These are phyloP conservation scores for Halesus radiatus DNA, from an alignment of 1,140 invertebrate genomes.

Conservation along the genomic window DNA sequence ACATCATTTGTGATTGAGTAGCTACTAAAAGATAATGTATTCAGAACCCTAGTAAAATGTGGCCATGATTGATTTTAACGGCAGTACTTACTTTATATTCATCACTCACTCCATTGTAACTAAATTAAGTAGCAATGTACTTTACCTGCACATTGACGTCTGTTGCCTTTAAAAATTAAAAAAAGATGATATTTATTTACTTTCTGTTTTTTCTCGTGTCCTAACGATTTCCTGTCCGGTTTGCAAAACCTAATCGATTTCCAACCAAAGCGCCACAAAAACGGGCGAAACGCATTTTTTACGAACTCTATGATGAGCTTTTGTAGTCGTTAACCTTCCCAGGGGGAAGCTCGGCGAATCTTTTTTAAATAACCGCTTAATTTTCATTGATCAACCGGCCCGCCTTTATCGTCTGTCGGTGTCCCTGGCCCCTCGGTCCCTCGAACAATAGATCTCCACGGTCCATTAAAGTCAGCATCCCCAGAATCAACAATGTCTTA, in stretches of 20 bases:
- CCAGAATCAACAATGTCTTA: constrained; percentile 25
- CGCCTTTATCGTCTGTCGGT: constrained; percentile 13
- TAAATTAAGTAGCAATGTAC: no score
- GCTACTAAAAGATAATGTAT: no score
- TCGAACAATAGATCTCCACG: constrained; percentile 19
- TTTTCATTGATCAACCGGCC: constrained; percentile 49
- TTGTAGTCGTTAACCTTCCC: constrained; percentile 49
- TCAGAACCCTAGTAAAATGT: no score
- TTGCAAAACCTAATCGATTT: constrained; percentile 25
- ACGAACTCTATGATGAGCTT: constrained; percentile 40
- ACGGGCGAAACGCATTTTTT: constrained; percentile 40
- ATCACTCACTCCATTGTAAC: no score
- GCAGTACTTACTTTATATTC: no score
- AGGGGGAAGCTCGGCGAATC: constrained; percentile 53
- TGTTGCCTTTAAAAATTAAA: no score
- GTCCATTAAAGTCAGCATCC: constrained; percentile 32
- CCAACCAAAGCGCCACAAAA: constrained; percentile 21
- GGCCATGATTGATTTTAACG: no score
- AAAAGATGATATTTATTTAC: no score
- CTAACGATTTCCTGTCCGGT: constrained; percentile 29
- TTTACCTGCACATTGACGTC: no score
- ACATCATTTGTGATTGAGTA: no score
- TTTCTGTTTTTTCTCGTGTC: neutral
- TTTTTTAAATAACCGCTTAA: constrained; percentile 56
- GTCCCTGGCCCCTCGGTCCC: neutral